Evolutionary conservation across 2,888 invertebrate genomes (phyloP).

Genomic region (Boloria selene): DNA sequence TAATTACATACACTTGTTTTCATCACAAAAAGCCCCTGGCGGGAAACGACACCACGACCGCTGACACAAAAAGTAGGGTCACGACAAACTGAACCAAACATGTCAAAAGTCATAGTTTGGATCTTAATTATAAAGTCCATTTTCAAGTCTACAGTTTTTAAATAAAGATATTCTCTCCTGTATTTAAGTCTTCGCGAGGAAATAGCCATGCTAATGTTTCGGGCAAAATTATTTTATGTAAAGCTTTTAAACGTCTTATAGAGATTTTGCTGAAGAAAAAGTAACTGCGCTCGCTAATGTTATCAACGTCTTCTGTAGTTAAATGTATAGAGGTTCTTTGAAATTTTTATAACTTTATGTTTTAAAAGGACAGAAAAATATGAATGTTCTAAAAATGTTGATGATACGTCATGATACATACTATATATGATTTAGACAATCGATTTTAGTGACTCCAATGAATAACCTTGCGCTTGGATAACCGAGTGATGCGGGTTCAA

Average conservation of each 20-base stretch:
- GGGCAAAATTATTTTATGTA: constrained; percentile 17
- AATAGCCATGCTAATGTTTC: constrained; percentile 12
- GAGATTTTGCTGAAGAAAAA: constrained; percentile 15
- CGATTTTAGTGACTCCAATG: no score
- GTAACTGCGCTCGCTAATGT: constrained; percentile 13
- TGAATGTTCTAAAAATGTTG: no score
- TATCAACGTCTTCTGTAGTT: constrained; percentile 12
- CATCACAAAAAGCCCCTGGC: no score
- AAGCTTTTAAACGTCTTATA: constrained; percentile 18
- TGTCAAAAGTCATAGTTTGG: no score
- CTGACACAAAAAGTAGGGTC: no score
- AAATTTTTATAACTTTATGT: neutral
- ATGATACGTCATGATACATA: no score
- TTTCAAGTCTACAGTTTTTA: neutral
- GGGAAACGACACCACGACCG: no score
- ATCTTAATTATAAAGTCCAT: neutral
- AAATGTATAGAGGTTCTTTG: neutral
- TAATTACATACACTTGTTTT: no score
- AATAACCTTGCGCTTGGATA: no score
- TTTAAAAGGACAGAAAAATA: neutral
- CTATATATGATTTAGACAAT: no score
- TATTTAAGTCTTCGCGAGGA: constrained; percentile 10
- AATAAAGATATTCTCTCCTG: constrained; percentile 6
- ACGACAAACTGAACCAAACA: no score
- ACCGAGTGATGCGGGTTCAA: no score